These are phyloP conservation scores for Macrophya alboannulata DNA, from an alignment of 2,888 invertebrate genomes.

Conservation along the genomic window DNA sequence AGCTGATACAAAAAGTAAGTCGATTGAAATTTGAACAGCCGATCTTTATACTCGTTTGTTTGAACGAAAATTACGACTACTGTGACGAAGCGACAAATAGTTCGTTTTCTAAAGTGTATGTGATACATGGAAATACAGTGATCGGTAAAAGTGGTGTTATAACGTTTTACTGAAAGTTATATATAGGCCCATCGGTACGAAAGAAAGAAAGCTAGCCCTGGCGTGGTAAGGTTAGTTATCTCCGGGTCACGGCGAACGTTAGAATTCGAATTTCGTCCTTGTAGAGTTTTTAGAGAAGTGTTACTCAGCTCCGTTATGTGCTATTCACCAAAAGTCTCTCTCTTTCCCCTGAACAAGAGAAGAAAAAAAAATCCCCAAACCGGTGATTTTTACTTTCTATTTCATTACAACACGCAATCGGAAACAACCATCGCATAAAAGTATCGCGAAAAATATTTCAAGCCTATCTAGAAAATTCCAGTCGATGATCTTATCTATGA, in stretches of 20 bases:
- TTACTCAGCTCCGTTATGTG: neutral
- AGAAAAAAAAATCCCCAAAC: no score
- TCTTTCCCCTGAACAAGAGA: neutral
- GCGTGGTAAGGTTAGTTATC: slow-evolving; percentile 25
- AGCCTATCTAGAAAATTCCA: neutral
- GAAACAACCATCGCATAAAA: neutral
- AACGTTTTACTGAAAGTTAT: neutral
- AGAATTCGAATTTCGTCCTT: slow-evolving; percentile 35
- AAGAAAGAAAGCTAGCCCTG: neutral
- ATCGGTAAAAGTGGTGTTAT: neutral
- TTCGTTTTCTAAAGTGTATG: neutral
- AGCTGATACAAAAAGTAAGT: slow-evolving; percentile 87
- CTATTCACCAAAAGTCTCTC: neutral
- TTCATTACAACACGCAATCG: neutral
- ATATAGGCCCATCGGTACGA: neutral
- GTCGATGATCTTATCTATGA: neutral
- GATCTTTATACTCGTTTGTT: neutral
- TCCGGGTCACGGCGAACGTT: slow-evolving; percentile 20
- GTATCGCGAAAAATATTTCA: neutral
- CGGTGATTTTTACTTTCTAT: neutral
- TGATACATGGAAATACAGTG: neutral
- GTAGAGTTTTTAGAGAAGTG: neutral
- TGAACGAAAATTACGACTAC: neutral
- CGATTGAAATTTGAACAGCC: slow-evolving; percentile 57
- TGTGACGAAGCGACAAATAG: neutral